Percentiles rank a stretch among this genome's conserved stretches.
phyloP scores from a whole-genome alignment of 2,113 vertebrate genomes.

The Megaleporinus macrocephalus region DNA sequence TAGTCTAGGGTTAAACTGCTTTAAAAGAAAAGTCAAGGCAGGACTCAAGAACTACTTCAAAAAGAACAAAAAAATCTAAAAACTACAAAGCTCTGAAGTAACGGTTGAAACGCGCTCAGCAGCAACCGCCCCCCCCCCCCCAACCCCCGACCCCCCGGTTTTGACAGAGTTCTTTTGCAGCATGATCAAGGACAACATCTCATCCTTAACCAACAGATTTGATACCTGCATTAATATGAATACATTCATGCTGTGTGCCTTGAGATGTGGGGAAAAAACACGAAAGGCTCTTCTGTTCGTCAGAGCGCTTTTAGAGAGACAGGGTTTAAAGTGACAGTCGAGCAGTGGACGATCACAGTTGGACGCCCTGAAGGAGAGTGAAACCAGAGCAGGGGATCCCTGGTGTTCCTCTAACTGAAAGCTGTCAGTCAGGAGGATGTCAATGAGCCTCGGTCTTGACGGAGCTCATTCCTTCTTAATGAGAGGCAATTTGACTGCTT shows the following conservation, averaged over 20 bases:
- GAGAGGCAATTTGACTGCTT: slow-evolving; percentile 47
- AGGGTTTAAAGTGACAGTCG: slow-evolving; percentile 4
- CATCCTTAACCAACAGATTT: neutral
- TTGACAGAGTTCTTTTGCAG: neutral
- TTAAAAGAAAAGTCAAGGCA: neutral
- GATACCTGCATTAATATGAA: slow-evolving; percentile 9
- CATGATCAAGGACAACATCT: slow-evolving; percentile 1
- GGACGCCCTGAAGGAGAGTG: slow-evolving; percentile 22
- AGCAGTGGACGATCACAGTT: neutral
- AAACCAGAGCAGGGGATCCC: slow-evolving; percentile 31
- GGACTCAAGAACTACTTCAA: neutral
- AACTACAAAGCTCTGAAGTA: neutral
- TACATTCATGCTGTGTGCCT: neutral
- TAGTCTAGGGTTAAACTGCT: neutral
- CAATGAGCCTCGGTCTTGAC: slow-evolving; percentile 19
- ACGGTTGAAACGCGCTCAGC: neutral
- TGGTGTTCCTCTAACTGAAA: slow-evolving; percentile 38
- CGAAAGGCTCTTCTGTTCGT: slow-evolving; percentile 35
- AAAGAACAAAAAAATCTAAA: neutral
- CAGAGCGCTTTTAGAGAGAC: slow-evolving; percentile 15
- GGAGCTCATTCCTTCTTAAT: slow-evolving; percentile 50
- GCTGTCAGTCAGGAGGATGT: slow-evolving; percentile 20
- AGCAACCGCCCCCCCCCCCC: neutral
- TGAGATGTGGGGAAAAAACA: neutral
- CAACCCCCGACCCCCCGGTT: too few species aligned